phyloP scores from a whole-genome alignment of 1,140 invertebrate species.

The Orussus abietinus region DNA sequence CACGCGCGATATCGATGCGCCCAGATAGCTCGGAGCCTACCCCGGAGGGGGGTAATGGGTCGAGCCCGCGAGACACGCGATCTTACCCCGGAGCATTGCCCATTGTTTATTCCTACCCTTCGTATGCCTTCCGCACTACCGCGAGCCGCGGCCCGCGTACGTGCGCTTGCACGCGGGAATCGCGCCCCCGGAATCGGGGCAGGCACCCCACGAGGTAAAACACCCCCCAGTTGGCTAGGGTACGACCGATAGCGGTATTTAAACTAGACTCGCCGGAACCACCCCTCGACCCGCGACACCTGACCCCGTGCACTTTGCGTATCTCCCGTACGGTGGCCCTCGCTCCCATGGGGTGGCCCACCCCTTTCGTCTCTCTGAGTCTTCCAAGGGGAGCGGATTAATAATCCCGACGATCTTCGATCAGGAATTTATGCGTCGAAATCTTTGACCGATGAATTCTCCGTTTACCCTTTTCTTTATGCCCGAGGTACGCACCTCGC shows the following conservation, averaged over 20 bases:
- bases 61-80: constrained; percentile 34
- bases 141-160: not conserved
- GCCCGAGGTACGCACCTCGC: too few species aligned
- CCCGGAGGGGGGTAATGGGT: constrained; percentile 12
- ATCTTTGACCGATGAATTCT: too few species aligned
- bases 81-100: constrained; percentile 27
- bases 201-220: constrained; percentile 27
- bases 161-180: constrained; percentile 2
- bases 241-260: constrained; percentile 29
- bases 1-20: constrained; percentile 23
- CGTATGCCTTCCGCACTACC: constrained; percentile 2
- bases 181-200: constrained; percentile 5
- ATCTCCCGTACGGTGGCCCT: too few species aligned
- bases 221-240: constrained; percentile 23
- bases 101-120: constrained; percentile 28
- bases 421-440: too few species aligned
- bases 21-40: constrained; percentile 10
- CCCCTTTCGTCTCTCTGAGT: constrained; percentile 2
- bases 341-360: too few species aligned
- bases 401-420: too few species aligned
- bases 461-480: too few species aligned
- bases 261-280: constrained; percentile 26
- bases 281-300: constrained; percentile 12
- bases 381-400: too few species aligned
- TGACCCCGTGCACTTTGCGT: constrained; percentile 12